A percentile compares a stretch with the other conserved stretches of the same genome.
phyloP scores from a whole-genome alignment of 2,888 invertebrate genomes.

The Cheilosia grossa region DNA sequence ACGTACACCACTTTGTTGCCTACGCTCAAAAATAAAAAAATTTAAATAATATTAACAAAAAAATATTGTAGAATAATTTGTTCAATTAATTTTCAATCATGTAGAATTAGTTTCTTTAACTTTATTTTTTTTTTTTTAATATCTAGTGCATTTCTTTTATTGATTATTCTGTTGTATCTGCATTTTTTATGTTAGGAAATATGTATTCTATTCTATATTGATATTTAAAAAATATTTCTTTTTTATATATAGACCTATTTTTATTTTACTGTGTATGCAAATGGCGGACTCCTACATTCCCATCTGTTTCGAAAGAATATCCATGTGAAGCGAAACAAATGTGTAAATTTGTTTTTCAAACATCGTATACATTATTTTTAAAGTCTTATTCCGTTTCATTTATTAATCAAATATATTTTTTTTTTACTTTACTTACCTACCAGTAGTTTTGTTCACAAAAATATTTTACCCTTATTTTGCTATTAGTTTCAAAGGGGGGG shows the following conservation, averaged over 20 bases:
- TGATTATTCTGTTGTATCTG: constrained; percentile 31
- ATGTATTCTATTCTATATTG: constrained; percentile 52
- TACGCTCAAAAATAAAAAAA: constrained; percentile 8
- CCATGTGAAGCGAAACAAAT: constrained; percentile 61
- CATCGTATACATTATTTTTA: constrained; percentile 72
- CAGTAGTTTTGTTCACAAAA: constrained; percentile 26
- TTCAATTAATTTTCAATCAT: background rate
- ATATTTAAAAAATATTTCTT: constrained; percentile 52
- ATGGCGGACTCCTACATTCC: constrained; percentile 43
- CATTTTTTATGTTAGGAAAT: constrained; percentile 48
- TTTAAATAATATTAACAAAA: constrained; percentile 5
- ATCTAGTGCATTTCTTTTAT: constrained; percentile 23
- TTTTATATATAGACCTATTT: constrained; percentile 34
- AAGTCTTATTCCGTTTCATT: constrained; percentile 72
- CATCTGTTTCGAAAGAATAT: constrained; percentile 20
- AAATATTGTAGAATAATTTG: background rate
- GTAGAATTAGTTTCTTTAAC: constrained; percentile 1
- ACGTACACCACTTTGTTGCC: constrained; percentile 55
- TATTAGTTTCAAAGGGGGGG: background rate
- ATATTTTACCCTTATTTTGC: background rate
- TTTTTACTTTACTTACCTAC: constrained; percentile 4
- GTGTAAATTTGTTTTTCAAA: constrained; percentile 67
- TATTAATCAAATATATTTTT: constrained; percentile 52
- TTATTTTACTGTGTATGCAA: constrained; percentile 39
- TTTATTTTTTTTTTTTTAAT: constrained; percentile 14